Conservation (phyloP, 2,113 vertebrate genomes). For the Illadopsis cleaveri region DNA sequence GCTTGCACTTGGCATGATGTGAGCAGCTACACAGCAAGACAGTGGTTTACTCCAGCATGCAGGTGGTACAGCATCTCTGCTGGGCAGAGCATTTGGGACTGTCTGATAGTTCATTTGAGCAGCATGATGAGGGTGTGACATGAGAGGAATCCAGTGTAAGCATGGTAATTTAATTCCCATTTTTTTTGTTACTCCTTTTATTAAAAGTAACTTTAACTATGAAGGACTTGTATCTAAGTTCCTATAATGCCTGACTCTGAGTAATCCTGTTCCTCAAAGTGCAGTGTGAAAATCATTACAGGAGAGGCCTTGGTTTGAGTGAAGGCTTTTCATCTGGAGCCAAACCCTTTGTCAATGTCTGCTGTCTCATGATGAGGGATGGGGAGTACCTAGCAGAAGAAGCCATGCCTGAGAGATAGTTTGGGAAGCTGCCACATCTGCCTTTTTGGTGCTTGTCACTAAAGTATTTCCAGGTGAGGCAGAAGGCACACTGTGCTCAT, state of each 20-base stretch:
- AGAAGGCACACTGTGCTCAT: not conserved
- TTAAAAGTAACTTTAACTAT: not conserved
- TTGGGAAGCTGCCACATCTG: not conserved
- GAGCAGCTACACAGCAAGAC: not conserved
- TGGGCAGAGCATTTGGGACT: not conserved
- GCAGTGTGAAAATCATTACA: not conserved
- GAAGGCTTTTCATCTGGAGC: not conserved
- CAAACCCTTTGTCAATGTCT: not conserved
- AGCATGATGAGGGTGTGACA: not conserved
- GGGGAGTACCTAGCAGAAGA: not conserved
- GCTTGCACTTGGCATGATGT: not conserved
- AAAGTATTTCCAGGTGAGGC: not conserved
- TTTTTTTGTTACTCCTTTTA: not conserved
- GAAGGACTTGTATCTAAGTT: not conserved
- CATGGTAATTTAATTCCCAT: not conserved
- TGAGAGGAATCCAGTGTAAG: accelerated
- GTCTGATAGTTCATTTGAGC: not conserved
- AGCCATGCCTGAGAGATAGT: not conserved
- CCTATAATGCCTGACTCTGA: not conserved
- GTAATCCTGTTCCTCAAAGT: not conserved
- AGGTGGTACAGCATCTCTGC: not conserved
- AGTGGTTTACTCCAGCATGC: not conserved
- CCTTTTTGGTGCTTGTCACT: not conserved
- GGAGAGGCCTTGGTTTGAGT: not conserved
- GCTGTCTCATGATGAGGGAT: not conserved